Conservation (phyloP, 2,113 vertebrate genomes). For the Lasiurus borealis region DNA sequence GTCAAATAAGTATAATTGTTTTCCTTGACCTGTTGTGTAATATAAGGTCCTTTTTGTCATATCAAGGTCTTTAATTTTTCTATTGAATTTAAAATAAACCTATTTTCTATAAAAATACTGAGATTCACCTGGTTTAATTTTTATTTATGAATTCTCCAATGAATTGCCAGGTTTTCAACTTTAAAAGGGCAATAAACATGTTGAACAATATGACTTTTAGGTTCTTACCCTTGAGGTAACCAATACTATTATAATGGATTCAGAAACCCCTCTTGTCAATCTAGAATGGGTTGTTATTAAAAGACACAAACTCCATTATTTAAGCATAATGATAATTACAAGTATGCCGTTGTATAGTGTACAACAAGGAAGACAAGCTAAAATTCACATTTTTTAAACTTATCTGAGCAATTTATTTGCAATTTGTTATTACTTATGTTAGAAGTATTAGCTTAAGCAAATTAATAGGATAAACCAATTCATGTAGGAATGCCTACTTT, state of each 20-base stretch:
- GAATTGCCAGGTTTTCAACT: neutral
- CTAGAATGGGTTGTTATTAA: neutral
- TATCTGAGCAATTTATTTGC: constrained; percentile 15
- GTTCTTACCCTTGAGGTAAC: neutral
- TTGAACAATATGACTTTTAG: neutral
- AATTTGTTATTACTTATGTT: neutral
- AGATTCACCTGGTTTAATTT: neutral
- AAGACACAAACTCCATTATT: neutral
- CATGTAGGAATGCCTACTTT: neutral
- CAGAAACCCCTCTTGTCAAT: neutral
- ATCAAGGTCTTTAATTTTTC: neutral
- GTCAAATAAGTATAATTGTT: neutral
- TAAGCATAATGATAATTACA: neutral
- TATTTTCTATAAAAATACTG: constrained; percentile 9
- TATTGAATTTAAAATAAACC: neutral
- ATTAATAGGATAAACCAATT: neutral
- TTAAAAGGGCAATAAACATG: neutral
- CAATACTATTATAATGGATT: neutral
- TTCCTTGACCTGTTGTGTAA: constrained; percentile 1
- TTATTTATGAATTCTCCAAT: neutral
- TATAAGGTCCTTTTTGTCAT: neutral
- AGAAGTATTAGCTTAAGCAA: neutral
- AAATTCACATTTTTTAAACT: neutral
- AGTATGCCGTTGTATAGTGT: neutral
- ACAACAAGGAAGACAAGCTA: neutral